Base-by-base conservation (phyloP, 2,797 vertebrate genomes). In the Hapalemur alaotrensis region DNA sequence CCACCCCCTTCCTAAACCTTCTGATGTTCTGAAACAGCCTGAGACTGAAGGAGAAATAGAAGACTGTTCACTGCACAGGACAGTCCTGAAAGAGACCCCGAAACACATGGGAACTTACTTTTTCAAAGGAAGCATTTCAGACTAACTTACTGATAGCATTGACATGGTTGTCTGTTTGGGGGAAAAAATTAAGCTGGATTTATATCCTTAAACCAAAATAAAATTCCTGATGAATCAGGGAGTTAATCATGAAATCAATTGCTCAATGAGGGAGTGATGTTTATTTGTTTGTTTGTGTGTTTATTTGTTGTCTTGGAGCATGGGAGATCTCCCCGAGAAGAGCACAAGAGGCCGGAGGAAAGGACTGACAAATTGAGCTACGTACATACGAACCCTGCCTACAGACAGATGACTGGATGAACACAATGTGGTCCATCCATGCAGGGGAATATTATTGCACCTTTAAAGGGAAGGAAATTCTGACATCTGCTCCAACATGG, bases 401-500 rank as follows among this genome's bases (percentile, higher is more conserved):
- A 2, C 20, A 23, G 1, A 23, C 5, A 3, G 46, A 28, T 32
- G 18, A 46, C 2, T 4, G 5, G 65, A 32, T 13, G 23, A 25
- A 11, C 25, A 7, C 2, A 28, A 28, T 4, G n/a, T 2, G n/a
- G 23, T 41, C 63, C 14, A 9, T 2, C 59, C 59, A 25, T 0
- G 4, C 32, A 25, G 4, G 15, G 32, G 43, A 65, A 30, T 8
- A 35, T 9, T 30, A 50, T 10, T 46, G n/a, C 17, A n/a, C 35
- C 73, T 30, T 50, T 2, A 15, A 65, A 63, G 23, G 25, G 28
- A 35, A 23, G 32, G 25, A 5, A 3, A 15, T 30, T 15, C 9
- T 0, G 41, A 30, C 52, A 17, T 18, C 52, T 57, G 13, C 52
- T 18, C 5, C 30, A 32, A 10, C 4, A 0, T 6, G 69, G 18